A percentile compares a stretch with the other conserved stretches of the same genome.
Conservation (phyloP, 2,888 invertebrate species). For the Schizaphis graminum region DNA sequence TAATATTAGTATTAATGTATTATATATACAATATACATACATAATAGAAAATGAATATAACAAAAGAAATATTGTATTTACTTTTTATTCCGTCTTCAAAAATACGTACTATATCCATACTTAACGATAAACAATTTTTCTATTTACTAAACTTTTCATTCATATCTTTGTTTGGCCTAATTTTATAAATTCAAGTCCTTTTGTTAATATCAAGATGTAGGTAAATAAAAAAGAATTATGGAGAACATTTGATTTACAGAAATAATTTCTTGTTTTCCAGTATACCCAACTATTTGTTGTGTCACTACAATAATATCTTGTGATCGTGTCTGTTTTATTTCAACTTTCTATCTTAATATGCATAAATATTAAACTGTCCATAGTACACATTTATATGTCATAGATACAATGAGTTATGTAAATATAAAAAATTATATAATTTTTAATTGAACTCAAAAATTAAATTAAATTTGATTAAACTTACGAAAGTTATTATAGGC, state of each 20-base stretch:
- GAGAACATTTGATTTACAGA: not conserved
- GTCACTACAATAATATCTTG: not conserved
- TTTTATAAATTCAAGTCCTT: not conserved
- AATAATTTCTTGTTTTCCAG: not conserved
- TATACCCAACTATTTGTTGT: not conserved
- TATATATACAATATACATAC: not conserved
- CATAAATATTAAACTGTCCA: not conserved
- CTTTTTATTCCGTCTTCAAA: not conserved
- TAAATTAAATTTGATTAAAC: not conserved
- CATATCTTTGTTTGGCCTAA: not conserved
- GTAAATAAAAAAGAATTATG: not conserved
- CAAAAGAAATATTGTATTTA: constrained; percentile 24
- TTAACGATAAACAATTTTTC: not conserved
- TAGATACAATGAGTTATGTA: not conserved
- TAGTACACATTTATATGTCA: not conserved
- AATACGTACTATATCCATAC: not conserved
- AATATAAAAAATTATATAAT: not conserved
- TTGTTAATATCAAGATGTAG: not conserved
- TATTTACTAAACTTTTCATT: not conserved
- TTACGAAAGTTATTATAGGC: not conserved
- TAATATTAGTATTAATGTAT: not conserved
- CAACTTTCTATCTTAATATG: not conserved
- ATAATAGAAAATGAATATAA: not conserved
- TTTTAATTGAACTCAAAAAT: not conserved
- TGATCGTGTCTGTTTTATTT: not conserved